Evolutionary conservation across 2,888 invertebrate species (phyloP).

Genomic region (Disparrhopalites patrizii): DNA sequence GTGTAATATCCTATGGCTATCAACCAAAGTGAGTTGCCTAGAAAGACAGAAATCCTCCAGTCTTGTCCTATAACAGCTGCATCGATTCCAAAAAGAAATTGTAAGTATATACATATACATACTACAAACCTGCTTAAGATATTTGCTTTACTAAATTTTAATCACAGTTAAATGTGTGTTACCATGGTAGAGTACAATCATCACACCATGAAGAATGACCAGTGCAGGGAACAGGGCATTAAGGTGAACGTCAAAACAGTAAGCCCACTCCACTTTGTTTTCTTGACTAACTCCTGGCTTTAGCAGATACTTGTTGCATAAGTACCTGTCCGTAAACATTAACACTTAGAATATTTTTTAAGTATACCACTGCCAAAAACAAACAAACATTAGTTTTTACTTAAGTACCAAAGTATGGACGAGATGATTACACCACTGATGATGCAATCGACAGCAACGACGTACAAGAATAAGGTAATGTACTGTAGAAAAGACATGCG

Average conservation of each 20-base stretch:
- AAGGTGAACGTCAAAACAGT: slow-evolving; percentile 96
- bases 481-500: slow-evolving; percentile 66
- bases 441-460: slow-evolving; percentile 91
- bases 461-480: slow-evolving; percentile 79
- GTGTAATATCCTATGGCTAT: slow-evolving; percentile 85
- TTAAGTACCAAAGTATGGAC: slow-evolving; percentile 77
- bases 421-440: slow-evolving; percentile 81
- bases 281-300: slow-evolving; percentile 59
- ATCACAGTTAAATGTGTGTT: slow-evolving; percentile 50
- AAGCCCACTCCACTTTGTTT: slow-evolving; percentile 96
- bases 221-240: slow-evolving; percentile 98
- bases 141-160: background rate
- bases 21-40: slow-evolving; percentile 89
- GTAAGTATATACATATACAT: slow-evolving; percentile 11
- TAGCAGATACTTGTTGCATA: slow-evolving; percentile 73
- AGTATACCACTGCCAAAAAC: no score
- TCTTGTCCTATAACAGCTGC: slow-evolving; percentile 72
- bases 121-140: background rate
- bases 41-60: slow-evolving; percentile 71
- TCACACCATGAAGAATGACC: slow-evolving; percentile 86
- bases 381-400: no score
- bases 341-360: no score
- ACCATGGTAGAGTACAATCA: slow-evolving; percentile 83
- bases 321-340: no score
- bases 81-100: slow-evolving; percentile 49